phyloP scores from a whole-genome alignment of 2,888 invertebrate genomes.

The Rhagium mordax region DNA sequence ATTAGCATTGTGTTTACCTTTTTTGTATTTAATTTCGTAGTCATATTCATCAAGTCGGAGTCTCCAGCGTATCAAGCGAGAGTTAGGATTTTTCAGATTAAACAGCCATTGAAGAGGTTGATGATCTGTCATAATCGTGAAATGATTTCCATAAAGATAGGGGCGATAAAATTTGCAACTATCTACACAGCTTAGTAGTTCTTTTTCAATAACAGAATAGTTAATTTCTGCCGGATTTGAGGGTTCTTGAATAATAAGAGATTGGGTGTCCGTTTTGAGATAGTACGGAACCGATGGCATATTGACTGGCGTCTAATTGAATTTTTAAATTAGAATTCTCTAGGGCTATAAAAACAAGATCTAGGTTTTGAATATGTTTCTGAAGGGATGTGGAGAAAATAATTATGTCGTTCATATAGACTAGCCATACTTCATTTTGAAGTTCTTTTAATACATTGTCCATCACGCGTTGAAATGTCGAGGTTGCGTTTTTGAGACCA shows the following conservation, averaged over 20 bases:
- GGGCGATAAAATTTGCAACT: slow-evolving; percentile 42
- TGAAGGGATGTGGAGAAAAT: slow-evolving; percentile 36
- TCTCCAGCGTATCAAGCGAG: slow-evolving; percentile 32
- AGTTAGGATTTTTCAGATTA: slow-evolving; percentile 35
- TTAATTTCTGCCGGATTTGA: slow-evolving; percentile 45
- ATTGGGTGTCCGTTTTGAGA: slow-evolving; percentile 27
- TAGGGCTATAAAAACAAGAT: slow-evolving; percentile 13
- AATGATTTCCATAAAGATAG: slow-evolving; percentile 40
- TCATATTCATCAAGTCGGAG: slow-evolving; percentile 37
- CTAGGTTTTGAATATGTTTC: slow-evolving; percentile 32
- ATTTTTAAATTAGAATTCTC: slow-evolving; percentile 36
- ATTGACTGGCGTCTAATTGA: slow-evolving; percentile 14
- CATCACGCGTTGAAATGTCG: slow-evolving; percentile 47
- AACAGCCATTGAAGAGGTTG: slow-evolving; percentile 44
- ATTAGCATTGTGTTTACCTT: slow-evolving; percentile 31
- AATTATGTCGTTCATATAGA: slow-evolving; percentile 58
- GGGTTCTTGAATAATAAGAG: slow-evolving; percentile 38
- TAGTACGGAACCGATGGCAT: slow-evolving; percentile 30
- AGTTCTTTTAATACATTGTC: slow-evolving; percentile 35
- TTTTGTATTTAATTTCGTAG: slow-evolving; percentile 31
- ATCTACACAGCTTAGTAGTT: slow-evolving; percentile 40
- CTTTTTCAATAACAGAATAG: slow-evolving; percentile 46
- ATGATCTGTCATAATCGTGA: slow-evolving; percentile 42
- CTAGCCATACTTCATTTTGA: slow-evolving; percentile 33
- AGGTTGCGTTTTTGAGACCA: neutral